Evolutionary conservation across 2,888 invertebrate genomes (phyloP), one percentile per base, ranked within the genome.

Genomic region (Euzophera pinguis): DNA sequence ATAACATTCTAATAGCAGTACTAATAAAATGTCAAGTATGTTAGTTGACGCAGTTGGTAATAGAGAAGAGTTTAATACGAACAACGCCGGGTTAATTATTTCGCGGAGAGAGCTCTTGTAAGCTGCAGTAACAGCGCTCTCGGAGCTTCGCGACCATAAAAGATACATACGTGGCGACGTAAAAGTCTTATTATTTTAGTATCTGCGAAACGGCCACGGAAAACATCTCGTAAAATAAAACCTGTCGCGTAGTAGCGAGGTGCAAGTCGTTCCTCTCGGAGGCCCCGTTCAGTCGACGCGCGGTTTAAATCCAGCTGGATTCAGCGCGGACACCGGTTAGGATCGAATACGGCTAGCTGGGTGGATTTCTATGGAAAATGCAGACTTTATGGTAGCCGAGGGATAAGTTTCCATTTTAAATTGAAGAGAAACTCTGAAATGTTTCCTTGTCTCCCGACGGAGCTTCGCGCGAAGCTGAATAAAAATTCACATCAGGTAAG

Each of bases 401-500:
- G 88, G 88, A 90, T 89, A 85, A 84, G 87, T 89, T 89, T 87
- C 83, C 81, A 87, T 89, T 89, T 89, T 81, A 88, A 87, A 89
- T 88, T 87, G 84, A 85, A 85, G 83, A 83, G 83, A 83, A 85
- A 84, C 80, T 83, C 78, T 80, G 81, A 84, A 83, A 88, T 82
- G 84, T 82, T 84, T 76, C 79, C 80, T 81, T 82, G 83, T 85
- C 78, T 86, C 80, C 78, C 85, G 76, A 65, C 69, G 82, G 81
- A 64, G 81, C 69, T 67, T 63, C 67, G 73, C 69, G 67, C 64
- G 71, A 72, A 71, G 67, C 77, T 77, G 81, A 83, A 87, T 88
- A 88, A 85, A 85, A 86, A 86, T 90, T 84, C 81, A 80, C 73
- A 68, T 81, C 83, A 81, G 84, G 80, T 80, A 76, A 76, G 73